Conservation (phyloP, 2,888 invertebrate species). For the Aporophyla nigra region DNA sequence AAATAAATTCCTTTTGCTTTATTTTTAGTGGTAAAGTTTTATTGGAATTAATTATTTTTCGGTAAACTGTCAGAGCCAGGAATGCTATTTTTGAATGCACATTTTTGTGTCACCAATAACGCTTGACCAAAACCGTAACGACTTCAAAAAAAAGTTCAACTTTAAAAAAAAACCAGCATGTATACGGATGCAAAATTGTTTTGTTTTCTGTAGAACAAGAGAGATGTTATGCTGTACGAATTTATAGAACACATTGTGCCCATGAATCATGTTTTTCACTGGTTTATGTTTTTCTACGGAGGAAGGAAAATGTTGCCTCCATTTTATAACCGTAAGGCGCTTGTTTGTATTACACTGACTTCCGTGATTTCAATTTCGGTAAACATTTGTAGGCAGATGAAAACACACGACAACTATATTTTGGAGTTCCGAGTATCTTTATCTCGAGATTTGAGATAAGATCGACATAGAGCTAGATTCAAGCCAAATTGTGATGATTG, state of each 20-base stretch:
- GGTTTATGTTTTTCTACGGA: conserved; percentile 50
- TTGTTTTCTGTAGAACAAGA: conserved; percentile 24
- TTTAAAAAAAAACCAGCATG: conserved; percentile 16
- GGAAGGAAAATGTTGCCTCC: conserved; percentile 44
- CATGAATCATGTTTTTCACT: conserved; percentile 53
- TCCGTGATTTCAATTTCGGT: conserved; percentile 52
- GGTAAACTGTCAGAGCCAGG: background rate
- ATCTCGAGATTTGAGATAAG: background rate
- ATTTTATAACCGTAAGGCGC: conserved; percentile 50
- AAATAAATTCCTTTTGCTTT: conserved; percentile 57
- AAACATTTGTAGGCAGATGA: conserved; percentile 16
- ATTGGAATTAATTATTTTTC: background rate
- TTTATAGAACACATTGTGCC: conserved; percentile 40
- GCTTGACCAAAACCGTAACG: background rate
- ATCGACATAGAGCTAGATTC: background rate
- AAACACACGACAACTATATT: conserved; percentile 25
- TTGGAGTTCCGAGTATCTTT: conserved; percentile 4
- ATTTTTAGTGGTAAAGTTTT: conserved; percentile 34
- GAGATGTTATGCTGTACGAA: conserved; percentile 42
- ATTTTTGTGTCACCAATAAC: too few species aligned
- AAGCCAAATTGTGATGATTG: background rate
- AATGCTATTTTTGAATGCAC: background rate
- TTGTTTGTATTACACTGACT: conserved; percentile 54
- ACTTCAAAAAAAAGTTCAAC: background rate
- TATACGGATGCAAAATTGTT: conserved; percentile 26